These are phyloP conservation scores for Lepus americanus DNA, from an alignment of 2,113 vertebrate species.

Conservation along the genomic window DNA sequence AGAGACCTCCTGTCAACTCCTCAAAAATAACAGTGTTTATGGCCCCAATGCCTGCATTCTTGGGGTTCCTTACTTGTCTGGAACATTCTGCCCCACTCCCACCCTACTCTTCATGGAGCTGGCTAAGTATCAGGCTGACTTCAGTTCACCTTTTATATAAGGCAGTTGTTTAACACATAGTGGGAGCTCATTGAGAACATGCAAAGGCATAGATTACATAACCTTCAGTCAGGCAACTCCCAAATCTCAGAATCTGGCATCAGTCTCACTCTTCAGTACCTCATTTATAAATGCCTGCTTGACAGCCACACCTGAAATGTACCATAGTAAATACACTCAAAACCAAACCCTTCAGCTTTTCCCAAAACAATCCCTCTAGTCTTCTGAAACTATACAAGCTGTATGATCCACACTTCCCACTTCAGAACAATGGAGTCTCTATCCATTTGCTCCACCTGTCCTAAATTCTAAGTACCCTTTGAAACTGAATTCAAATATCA, in stretches of 20 bases:
- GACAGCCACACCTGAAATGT: not conserved
- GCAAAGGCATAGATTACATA: not conserved
- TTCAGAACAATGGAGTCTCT: conserved; percentile 46
- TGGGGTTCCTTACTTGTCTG: not conserved
- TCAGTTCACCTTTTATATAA: not conserved
- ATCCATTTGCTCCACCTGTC: conserved; percentile 35
- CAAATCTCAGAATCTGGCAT: not conserved
- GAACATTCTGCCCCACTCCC: not conserved
- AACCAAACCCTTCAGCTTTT: conserved; percentile 24
- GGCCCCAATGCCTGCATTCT: not conserved
- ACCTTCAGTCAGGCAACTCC: not conserved
- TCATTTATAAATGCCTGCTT: conserved; percentile 26
- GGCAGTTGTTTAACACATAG: not conserved
- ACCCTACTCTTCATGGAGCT: not conserved
- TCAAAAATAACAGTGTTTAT: conserved; percentile 48
- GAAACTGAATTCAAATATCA: conserved; percentile 60
- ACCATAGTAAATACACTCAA: conserved; percentile 16
- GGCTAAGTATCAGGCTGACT: not conserved
- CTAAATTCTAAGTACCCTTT: conserved; percentile 62
- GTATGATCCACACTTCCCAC: not conserved
- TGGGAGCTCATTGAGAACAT: not conserved
- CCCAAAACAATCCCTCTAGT: conserved; percentile 40
- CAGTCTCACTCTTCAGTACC: not conserved
- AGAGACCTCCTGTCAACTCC: not conserved
- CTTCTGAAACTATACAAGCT: conserved; percentile 33